These are phyloP conservation scores for Dendrocopos noguchii DNA, from an alignment of 2,113 vertebrate species.

Conservation along the genomic window DNA sequence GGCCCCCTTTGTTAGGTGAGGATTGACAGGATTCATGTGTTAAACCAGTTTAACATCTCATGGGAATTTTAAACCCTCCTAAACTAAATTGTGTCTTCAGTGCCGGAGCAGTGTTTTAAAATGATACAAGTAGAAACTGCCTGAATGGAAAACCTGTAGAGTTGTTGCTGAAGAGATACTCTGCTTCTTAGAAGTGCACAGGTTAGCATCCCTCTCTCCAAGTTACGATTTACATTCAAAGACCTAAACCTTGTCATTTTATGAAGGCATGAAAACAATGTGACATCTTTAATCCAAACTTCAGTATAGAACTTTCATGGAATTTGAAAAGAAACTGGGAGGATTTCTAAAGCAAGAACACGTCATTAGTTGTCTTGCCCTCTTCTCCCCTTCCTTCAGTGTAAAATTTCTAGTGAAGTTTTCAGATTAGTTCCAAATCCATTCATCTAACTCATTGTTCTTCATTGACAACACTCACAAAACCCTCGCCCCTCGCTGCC, in stretches of 20 bases:
- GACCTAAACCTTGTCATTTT: background rate
- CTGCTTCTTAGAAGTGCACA: background rate
- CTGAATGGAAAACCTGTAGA: background rate
- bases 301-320: background rate
- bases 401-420: background rate
- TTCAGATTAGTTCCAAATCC: background rate
- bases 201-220: background rate
- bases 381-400: background rate
- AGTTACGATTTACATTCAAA: background rate
- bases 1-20: background rate
- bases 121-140: background rate
- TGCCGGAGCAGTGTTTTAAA: background rate
- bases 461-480: background rate
- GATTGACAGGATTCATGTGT: background rate
- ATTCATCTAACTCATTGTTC: background rate
- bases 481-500: background rate
- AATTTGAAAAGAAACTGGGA: slow-evolving; percentile 6
- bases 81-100: background rate
- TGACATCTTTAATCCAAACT: background rate
- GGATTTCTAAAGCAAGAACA: background rate
- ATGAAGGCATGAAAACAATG: background rate
- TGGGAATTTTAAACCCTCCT: slow-evolving; percentile 1
- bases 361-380: background rate
- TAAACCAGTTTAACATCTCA: background rate
- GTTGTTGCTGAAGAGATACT: background rate